A percentile compares a stretch with the other conserved stretches of the same genome.
Evolutionary conservation across 2,113 vertebrate genomes (phyloP).

Genomic region (Tragelaphus imberbis): DNA sequence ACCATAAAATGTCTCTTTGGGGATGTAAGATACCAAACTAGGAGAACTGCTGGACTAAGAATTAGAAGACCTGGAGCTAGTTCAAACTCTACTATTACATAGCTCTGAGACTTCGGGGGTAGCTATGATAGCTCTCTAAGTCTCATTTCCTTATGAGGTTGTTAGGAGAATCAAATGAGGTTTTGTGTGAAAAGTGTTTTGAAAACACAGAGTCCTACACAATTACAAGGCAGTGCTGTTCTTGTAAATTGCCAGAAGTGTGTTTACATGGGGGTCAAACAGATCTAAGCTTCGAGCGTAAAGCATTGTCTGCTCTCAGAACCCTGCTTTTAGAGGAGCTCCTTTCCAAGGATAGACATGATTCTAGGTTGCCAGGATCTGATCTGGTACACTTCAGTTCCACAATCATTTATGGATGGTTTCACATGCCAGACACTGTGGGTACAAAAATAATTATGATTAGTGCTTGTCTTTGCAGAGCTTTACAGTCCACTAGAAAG

Average conservation of each 20-base stretch:
- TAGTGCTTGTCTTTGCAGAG: constrained; percentile 36
- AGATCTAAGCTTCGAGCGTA: background rate
- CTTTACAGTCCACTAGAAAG: constrained; percentile 50
- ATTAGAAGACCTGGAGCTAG: background rate
- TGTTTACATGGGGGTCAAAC: constrained; percentile 4
- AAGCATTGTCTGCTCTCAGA: background rate
- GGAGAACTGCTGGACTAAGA: background rate
- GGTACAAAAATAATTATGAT: constrained; percentile 44
- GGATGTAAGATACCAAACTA: background rate
- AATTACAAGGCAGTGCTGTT: background rate
- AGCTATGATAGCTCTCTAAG: background rate
- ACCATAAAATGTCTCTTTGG: background rate
- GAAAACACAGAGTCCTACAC: background rate
- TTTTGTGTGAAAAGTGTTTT: constrained; percentile 16
- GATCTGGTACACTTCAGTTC: constrained; percentile 33
- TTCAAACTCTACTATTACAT: background rate
- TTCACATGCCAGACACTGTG: constrained; percentile 42
- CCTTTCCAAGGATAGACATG: constrained; percentile 38
- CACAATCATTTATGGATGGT: constrained; percentile 23
- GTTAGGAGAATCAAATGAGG: constrained; percentile 26
- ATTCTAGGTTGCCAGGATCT: constrained; percentile 42
- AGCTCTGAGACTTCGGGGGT: constrained; percentile 14
- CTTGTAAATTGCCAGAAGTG: constrained; percentile 21
- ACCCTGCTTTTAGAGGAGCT: constrained; percentile 9
- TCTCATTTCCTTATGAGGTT: constrained; percentile 27